These are phyloP conservation scores for Centropus bengalensis DNA, from an alignment of 2,113 vertebrate species.

Conservation along the genomic window DNA sequence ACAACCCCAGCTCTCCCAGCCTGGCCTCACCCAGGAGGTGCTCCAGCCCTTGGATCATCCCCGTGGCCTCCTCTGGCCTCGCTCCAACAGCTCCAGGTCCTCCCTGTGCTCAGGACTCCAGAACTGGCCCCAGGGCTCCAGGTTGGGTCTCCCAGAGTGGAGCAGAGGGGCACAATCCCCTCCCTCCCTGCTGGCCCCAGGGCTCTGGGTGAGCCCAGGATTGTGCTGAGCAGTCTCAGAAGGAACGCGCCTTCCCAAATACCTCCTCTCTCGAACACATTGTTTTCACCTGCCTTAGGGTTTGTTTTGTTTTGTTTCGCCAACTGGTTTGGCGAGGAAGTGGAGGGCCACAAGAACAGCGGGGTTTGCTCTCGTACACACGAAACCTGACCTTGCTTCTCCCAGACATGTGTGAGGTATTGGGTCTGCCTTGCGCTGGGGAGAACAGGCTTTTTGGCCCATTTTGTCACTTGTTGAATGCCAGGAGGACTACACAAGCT, in stretches of 20 bases:
- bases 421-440: neutral
- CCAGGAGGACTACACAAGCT: conserved; percentile 40
- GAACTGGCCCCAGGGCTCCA: no score
- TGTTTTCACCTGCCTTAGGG: neutral
- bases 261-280: neutral
- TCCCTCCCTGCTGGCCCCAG: no score
- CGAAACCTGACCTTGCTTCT: conserved; percentile 19
- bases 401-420: fast-evolving
- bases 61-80: no score
- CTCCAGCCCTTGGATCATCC: no score
- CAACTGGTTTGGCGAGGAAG: neutral
- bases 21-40: no score
- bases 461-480: neutral
- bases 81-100: no score
- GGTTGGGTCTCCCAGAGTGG: no score
- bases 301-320: neutral
- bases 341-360: neutral
- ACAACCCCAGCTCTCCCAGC: no score
- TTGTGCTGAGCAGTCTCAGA: neutral
- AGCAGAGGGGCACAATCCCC: no score
- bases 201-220: neutral
- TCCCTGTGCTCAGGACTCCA: no score
- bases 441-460: neutral
- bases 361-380: neutral
- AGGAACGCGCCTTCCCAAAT: neutral